A percentile compares a stretch with the other conserved stretches of the same genome.
Evolutionary conservation across 37 sponge, comb jelly and placozoan species (phyloP).

Genomic region (Axinella damicornis): DNA sequence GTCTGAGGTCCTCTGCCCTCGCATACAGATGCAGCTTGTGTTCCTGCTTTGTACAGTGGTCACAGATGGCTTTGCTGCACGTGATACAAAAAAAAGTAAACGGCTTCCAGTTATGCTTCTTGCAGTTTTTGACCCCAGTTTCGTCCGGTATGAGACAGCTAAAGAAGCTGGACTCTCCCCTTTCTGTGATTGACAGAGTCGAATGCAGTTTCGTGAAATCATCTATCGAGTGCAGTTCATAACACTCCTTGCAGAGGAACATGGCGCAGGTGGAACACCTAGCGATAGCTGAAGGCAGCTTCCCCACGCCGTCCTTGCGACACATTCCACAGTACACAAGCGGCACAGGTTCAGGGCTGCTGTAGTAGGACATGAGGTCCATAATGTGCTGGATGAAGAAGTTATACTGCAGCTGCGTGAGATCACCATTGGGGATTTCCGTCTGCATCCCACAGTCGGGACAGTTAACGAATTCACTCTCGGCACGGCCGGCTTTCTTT

Average conservation of each 20-base stretch:
- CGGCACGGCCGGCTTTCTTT: background rate
- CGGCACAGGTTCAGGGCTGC: constrained; percentile 58
- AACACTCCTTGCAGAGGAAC: constrained; percentile 59
- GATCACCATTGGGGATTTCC: constrained; percentile 35
- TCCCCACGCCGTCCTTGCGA: constrained; percentile 41
- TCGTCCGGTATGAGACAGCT: constrained; percentile 40
- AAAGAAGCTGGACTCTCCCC: constrained; percentile 18
- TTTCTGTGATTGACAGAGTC: constrained; percentile 55
- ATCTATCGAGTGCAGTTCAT: constrained; percentile 58
- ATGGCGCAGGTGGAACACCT: constrained; percentile 52
- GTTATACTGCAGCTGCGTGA: constrained; percentile 40
- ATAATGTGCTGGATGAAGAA: constrained; percentile 64
- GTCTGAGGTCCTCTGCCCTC: constrained; percentile 34
- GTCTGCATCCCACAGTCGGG: constrained; percentile 50
- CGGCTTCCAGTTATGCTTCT: constrained; percentile 39
- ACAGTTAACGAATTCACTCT: constrained; percentile 1
- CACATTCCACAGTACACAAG: constrained; percentile 55
- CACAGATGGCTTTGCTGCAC: constrained; percentile 60
- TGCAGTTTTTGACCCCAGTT: constrained; percentile 36
- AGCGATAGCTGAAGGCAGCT: constrained; percentile 44
- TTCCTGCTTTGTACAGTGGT: constrained; percentile 31
- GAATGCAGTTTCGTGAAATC: constrained; percentile 57
- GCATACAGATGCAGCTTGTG: constrained; percentile 45
- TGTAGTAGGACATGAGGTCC: constrained; percentile 67
- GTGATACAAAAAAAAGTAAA: constrained; percentile 44